These are phyloP conservation scores for Ornithoptera alexandrae DNA, from an alignment of 2,888 invertebrate genomes.

Conservation along the genomic window DNA sequence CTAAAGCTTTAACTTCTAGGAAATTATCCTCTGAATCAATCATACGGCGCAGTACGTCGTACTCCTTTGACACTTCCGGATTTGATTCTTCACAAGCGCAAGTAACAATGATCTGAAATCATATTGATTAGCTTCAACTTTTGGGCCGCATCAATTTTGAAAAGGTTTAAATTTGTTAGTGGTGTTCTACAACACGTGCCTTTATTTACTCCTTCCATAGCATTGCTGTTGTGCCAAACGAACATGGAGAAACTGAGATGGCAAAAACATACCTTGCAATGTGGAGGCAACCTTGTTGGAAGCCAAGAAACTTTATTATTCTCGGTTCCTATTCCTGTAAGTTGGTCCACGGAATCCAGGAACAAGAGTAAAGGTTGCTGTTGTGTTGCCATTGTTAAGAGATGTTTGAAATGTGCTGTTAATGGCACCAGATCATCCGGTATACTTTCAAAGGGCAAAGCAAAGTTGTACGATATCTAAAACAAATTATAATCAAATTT, in stretches of 20 bases:
- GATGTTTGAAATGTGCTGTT: slow-evolving; percentile 96
- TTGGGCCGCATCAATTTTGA: too few species aligned
- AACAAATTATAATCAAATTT: not conserved
- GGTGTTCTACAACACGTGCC: too few species aligned
- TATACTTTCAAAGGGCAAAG: slow-evolving; percentile 94
- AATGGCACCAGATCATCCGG: slow-evolving; percentile 97
- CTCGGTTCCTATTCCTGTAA: slow-evolving; percentile 93
- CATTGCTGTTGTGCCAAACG: too few species aligned
- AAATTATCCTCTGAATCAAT: slow-evolving; percentile 94
- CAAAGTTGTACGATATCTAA: slow-evolving; percentile 94
- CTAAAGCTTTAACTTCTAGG: slow-evolving; percentile 92
- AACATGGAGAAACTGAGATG: too few species aligned
- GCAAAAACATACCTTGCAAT: slow-evolving; percentile 86
- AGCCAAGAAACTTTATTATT: slow-evolving; percentile 98
- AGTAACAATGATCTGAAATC: slow-evolving; percentile 90
- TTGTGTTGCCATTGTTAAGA: slow-evolving; percentile 88
- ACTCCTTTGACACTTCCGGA: slow-evolving; percentile 92
- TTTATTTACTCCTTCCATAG: too few species aligned
- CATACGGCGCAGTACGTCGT: slow-evolving; percentile 91
- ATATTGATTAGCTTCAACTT: too few species aligned
- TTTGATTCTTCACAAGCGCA: slow-evolving; percentile 93
- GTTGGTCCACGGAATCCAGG: slow-evolving; percentile 97
- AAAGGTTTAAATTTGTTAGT: too few species aligned
- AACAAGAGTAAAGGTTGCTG: slow-evolving; percentile 94
- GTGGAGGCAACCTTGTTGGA: slow-evolving; percentile 91